Base-by-base conservation (phyloP, 2,113 vertebrate species). In the Collichthys lucidus region DNA sequence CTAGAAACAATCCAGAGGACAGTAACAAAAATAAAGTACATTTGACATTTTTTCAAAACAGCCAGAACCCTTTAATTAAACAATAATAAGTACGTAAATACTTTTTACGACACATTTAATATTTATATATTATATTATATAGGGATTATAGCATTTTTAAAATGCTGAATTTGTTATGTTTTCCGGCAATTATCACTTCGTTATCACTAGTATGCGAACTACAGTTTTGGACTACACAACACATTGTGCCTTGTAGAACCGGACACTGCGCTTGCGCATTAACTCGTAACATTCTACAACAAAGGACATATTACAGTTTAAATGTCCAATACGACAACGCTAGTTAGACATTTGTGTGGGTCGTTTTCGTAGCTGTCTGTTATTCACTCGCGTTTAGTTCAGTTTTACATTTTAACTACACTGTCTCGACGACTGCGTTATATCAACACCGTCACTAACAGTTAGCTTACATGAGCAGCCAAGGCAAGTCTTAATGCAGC, bases 181-280 rank as follows among this genome's bases (percentile, higher is more conserved):
- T 40, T 8, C 35, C 35, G 35, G 35, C 35, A 40, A 19, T 17
- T 50, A 50, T 19, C 15, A 15, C 5, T 20, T 53, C 8, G 29
- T 64, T 11, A 20, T 42, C 17, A 29, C 11, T 14, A 14, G 24
- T 3, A 10, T 52, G 17, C 9, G 19, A 20, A 15, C 55, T 56
- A 24, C 53, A 5, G 11, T 11, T 49, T 20, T 61, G 42, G 42
- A 46, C 40, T 46, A 17, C 19, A 24, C 3, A 12, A 67, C 40
- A n/a, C 2, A 50, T 9, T 60, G 19, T 15, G 1, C 50, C 47
- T 88, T 24, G 60, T 1, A 2, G 62, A 24, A 69, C 2, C 3
- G 0, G 12, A 11, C 24, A 84, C 17, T 67, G 74, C 88, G 85
- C 89, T 0, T 91, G 89, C 86, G 89, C 84, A 35, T 20, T 20